Evolutionary conservation across 2,113 vertebrate species (phyloP).

Genomic region (Hirundichthys speculiger): DNA sequence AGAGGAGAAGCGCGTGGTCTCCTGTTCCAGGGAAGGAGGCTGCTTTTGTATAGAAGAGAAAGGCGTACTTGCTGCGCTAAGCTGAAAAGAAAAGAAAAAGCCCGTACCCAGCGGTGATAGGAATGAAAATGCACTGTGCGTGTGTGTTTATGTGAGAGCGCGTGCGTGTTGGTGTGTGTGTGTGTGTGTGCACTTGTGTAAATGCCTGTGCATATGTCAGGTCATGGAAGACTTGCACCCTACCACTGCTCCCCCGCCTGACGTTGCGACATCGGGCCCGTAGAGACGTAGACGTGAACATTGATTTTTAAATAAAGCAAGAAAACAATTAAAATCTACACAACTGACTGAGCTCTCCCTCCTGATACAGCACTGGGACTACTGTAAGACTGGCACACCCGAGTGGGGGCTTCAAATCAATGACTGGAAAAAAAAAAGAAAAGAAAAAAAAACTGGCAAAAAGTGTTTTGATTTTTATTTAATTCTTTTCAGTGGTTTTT

Average conservation of each 20-base stretch:
- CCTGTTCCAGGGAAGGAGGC: conserved; percentile 62
- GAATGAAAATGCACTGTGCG: conserved; percentile 65
- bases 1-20: conserved; percentile 55
- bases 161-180: conserved; percentile 15
- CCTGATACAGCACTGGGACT: conserved; percentile 30
- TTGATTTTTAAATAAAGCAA: conserved; percentile 69
- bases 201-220: conserved; percentile 62
- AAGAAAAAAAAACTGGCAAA: conserved; percentile 54
- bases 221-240: conserved; percentile 69
- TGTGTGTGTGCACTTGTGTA: conserved; percentile 49
- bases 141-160: conserved; percentile 33
- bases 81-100: conserved; percentile 56
- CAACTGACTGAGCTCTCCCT: conserved; percentile 40
- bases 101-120: conserved; percentile 56
- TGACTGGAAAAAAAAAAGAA: conserved; percentile 19
- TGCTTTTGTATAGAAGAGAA: conserved; percentile 73
- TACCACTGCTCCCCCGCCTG: conserved; percentile 46
- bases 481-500: conserved; percentile 71
- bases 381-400: conserved; percentile 38
- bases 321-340: conserved; percentile 59
- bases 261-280: conserved; percentile 35
- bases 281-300: conserved; percentile 71
- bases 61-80: conserved; percentile 46
- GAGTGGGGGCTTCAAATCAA: conserved; percentile 50
- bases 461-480: conserved; percentile 72